Base-by-base conservation (phyloP, 2,888 invertebrate genomes). In the Caenorhabditis angaria region DNA sequence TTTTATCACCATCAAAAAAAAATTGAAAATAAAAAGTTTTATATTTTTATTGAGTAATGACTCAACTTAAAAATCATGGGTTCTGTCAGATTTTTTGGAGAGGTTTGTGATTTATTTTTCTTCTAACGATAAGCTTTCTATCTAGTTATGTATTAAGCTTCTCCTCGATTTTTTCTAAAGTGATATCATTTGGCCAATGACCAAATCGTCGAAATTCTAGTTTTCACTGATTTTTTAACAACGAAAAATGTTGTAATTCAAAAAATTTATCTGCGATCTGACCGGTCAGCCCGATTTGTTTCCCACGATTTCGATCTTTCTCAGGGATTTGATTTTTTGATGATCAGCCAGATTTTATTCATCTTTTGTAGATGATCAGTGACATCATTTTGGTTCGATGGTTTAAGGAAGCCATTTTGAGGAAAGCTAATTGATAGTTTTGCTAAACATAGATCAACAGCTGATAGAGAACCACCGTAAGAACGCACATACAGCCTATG, bases 281-380 rank as follows among this genome's bases (percentile, higher is more conserved):
- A 25, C 50, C 47, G 56, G 24, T 56, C 58, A 48, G 8, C 59
- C 59, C 62, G 41, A 58, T 66, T 67, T 8, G 41, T 67, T 62
- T 54, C 47, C 67, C 58, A 47, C 59, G 32, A 47, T 54, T 61
- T 61, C 47, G n/a, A 53, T 41, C 41, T 25, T 5, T 29, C 18
- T 32, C 51, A 41, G 14, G 41, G 41, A 32, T 8, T 8, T 8
- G 32, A n/a, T n/a, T n/a, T n/a, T n/a, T 14, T 20, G 32, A 56
- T 20, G 24, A 55, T 28, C 28, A 55, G 53, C n/a, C n/a, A n/a
- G n/a, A n/a, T n/a, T n/a, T n/a, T n/a, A n/a, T n/a, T n/a, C n/a
- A n/a, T n/a, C 10, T 41, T 41, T 12, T 41, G 10, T 6, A 3
- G 41, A 12, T 41, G 41, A 41, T 8, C 14, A 41, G 41, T 14